Evolutionary conservation across 2,888 invertebrate species (phyloP).

Genomic region (Oscheius myriophilus): DNA sequence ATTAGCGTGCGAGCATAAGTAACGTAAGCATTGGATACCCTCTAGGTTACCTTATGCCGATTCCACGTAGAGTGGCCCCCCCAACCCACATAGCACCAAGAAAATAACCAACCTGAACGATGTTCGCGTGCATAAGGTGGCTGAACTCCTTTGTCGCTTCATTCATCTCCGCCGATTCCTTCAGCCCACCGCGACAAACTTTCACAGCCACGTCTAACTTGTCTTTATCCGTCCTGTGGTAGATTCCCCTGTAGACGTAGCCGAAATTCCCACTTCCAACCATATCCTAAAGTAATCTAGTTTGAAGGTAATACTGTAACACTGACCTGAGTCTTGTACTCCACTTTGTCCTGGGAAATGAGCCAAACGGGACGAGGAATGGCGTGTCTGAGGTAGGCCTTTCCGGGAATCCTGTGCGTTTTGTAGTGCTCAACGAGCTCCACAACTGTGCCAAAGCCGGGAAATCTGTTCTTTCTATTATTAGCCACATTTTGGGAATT

Average conservation of each 20-base stretch:
- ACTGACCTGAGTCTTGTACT: neutral
- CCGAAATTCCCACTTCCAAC: constrained; percentile 44
- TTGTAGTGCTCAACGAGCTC: constrained; percentile 13
- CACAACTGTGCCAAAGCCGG: neutral
- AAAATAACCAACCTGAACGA: too few species aligned
- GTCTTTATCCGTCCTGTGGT: neutral
- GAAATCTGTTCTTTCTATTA: neutral
- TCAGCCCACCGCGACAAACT: constrained; percentile 18
- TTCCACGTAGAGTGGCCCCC: too few species aligned
- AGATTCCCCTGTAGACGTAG: constrained; percentile 26
- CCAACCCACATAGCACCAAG: too few species aligned
- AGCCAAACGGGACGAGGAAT: constrained; percentile 48
- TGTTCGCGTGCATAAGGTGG: constrained; percentile 52
- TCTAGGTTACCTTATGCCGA: too few species aligned
- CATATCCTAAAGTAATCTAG: too few species aligned
- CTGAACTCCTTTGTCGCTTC: constrained; percentile 33
- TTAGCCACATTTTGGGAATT: too few species aligned
- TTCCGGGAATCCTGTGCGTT: constrained; percentile 33
- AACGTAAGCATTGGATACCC: too few species aligned
- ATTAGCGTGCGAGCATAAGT: too few species aligned
- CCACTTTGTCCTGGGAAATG: constrained; percentile 41
- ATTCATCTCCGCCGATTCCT: constrained; percentile 19
- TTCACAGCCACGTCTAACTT: neutral
- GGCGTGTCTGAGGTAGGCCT: constrained; percentile 27
- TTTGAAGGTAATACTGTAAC: too few species aligned